These are phyloP conservation scores for Cacatua alba DNA, from an alignment of 2,113 vertebrate genomes.

Conservation along the genomic window DNA sequence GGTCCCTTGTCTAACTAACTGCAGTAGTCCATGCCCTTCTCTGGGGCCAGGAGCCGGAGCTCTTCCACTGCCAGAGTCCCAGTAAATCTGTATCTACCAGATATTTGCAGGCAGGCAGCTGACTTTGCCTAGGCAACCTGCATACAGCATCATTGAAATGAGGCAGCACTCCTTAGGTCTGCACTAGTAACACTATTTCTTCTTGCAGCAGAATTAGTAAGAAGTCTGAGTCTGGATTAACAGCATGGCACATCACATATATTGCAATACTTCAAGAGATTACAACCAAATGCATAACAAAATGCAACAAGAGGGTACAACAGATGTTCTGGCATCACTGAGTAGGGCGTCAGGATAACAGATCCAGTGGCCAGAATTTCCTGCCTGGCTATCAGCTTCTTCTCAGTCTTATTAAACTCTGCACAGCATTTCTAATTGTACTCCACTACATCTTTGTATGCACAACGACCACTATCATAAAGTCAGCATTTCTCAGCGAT, in stretches of 20 bases:
- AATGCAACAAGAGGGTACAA: background rate
- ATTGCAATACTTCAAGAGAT: background rate
- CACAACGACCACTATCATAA: background rate
- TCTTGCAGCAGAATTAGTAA: background rate
- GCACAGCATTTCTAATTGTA: background rate
- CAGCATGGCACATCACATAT: background rate
- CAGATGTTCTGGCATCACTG: background rate
- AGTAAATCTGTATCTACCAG: background rate
- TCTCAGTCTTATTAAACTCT: background rate
- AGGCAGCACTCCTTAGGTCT: accelerated
- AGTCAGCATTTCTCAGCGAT: background rate
- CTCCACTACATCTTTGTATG: background rate
- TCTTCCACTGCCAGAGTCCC: background rate
- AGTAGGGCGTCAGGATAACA: background rate
- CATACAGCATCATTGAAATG: accelerated
- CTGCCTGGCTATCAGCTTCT: background rate
- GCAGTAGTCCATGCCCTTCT: background rate
- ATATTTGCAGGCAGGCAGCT: background rate
- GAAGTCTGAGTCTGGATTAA: background rate
- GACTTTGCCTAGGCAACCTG: background rate
- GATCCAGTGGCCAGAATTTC: background rate
- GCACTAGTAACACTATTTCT: background rate
- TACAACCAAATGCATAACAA: background rate
- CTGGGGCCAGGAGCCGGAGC: background rate
- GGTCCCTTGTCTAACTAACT: background rate